phyloP scores from a whole-genome alignment of 2,113 vertebrate species.

The Delphinapterus leucas region DNA sequence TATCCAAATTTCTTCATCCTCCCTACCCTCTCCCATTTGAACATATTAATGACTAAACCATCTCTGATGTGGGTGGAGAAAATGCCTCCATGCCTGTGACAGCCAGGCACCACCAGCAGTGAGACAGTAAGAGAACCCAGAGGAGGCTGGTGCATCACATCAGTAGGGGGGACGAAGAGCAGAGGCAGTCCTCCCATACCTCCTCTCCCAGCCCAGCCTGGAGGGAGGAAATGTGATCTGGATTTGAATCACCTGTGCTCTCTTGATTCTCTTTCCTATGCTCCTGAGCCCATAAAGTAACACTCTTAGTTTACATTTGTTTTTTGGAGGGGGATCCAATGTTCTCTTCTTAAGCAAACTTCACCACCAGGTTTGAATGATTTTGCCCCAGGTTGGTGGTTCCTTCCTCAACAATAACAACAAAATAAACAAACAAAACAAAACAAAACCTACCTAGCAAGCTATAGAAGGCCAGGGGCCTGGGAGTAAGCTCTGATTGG shows the following conservation, averaged over 20 bases:
- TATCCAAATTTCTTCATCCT: background rate
- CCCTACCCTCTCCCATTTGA: background rate
- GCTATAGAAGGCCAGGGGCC: too few species aligned
- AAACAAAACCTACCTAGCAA: background rate
- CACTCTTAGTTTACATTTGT: background rate
- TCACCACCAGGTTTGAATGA: background rate
- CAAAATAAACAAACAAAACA: background rate
- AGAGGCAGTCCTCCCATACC: rapidly evolving
- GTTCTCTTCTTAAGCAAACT: background rate
- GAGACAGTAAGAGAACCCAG: background rate
- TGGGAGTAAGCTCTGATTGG: background rate
- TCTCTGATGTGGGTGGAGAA: background rate
- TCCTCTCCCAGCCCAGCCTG: background rate
- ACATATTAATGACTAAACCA: background rate
- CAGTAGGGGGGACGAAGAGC: rapidly evolving
- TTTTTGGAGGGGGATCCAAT: background rate
- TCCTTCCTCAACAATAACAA: background rate
- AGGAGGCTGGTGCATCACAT: rapidly evolving
- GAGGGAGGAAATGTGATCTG: background rate
- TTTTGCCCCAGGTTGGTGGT: background rate
- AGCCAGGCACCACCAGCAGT: rapidly evolving
- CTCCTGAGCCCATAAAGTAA: background rate
- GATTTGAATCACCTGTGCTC: background rate
- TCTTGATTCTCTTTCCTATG: background rate
- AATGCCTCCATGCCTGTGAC: background rate